A percentile compares a stretch with the other conserved stretches of the same genome.
phyloP scores from a whole-genome alignment of 2,888 invertebrate genomes.

The Synergus itoensis region DNA sequence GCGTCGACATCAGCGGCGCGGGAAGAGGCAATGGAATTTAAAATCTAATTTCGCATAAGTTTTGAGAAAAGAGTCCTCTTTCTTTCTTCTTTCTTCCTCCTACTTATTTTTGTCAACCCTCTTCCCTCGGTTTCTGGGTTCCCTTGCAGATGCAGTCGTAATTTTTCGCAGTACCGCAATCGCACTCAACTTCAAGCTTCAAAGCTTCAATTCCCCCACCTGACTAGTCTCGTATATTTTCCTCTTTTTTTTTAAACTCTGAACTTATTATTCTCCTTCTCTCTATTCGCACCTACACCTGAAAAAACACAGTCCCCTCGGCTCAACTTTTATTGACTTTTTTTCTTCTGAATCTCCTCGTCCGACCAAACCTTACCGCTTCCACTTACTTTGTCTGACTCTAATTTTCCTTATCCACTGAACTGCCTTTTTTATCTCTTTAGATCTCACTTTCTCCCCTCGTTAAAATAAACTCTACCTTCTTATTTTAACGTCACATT shows the following conservation, averaged over 20 bases:
- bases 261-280: slow-evolving; percentile 9
- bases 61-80: slow-evolving; percentile 59
- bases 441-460: slow-evolving; percentile 29
- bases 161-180: slow-evolving; percentile 61
- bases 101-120: slow-evolving; percentile 13
- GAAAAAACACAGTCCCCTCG: slow-evolving; percentile 40
- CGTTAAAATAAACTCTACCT: neutral
- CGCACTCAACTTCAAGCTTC: slow-evolving; percentile 49
- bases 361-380: slow-evolving; percentile 6
- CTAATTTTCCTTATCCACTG: slow-evolving; percentile 33
- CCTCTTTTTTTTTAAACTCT: slow-evolving; percentile 41
- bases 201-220: slow-evolving; percentile 40
- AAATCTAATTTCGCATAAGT: slow-evolving; percentile 71
- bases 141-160: slow-evolving; percentile 51
- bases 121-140: slow-evolving; percentile 7
- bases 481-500: neutral
- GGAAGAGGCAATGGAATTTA: slow-evolving; percentile 62
- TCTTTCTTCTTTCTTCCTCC: slow-evolving; percentile 38
- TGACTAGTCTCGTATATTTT: slow-evolving; percentile 27
- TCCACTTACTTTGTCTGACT: slow-evolving; percentile 35
- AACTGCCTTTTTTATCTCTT: slow-evolving; percentile 41
- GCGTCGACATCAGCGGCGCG: slow-evolving; percentile 41
- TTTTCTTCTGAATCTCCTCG: slow-evolving; percentile 36
- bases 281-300: slow-evolving; percentile 30
- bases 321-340: slow-evolving; percentile 36